Percentiles rank a stretch among this genome's conserved stretches.
Evolutionary conservation across 2,113 vertebrate genomes (phyloP).

Genomic region (Sapayoa aenigma): DNA sequence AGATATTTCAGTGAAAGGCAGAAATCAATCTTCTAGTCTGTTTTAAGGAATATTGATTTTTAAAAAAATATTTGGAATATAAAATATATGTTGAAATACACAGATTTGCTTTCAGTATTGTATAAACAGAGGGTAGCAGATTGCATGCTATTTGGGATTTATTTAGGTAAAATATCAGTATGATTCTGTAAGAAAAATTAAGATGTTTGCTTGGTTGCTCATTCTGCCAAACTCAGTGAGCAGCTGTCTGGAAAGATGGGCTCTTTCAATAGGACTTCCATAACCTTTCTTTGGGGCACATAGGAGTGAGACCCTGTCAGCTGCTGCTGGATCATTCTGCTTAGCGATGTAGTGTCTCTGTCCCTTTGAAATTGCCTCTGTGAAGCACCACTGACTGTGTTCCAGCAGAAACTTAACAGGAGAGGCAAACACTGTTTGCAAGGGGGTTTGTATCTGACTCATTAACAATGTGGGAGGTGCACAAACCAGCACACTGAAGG

Average conservation of each 20-base stretch:
- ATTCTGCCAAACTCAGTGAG: background rate
- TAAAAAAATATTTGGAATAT: background rate
- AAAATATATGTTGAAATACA: background rate
- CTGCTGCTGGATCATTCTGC: background rate
- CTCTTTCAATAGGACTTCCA: background rate
- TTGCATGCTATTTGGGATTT: background rate
- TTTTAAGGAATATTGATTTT: background rate
- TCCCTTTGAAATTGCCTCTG: background rate
- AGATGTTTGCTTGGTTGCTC: background rate
- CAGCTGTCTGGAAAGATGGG: background rate
- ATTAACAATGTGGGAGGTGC: background rate
- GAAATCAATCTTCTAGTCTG: background rate
- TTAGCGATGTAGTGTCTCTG: accelerated
- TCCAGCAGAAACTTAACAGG: background rate
- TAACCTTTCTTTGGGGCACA: background rate
- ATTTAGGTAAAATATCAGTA: background rate
- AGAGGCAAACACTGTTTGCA: background rate
- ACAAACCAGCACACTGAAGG: background rate
- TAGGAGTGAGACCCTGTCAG: background rate
- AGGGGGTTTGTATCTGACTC: background rate
- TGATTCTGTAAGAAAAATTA: background rate
- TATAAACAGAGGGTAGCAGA: background rate
- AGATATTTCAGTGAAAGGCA: background rate
- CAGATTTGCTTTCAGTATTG: background rate
- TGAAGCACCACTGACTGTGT: background rate